These are phyloP conservation scores for Bathynomus jamesi DNA, from an alignment of 1,140 invertebrate species.

Conservation along the genomic window DNA sequence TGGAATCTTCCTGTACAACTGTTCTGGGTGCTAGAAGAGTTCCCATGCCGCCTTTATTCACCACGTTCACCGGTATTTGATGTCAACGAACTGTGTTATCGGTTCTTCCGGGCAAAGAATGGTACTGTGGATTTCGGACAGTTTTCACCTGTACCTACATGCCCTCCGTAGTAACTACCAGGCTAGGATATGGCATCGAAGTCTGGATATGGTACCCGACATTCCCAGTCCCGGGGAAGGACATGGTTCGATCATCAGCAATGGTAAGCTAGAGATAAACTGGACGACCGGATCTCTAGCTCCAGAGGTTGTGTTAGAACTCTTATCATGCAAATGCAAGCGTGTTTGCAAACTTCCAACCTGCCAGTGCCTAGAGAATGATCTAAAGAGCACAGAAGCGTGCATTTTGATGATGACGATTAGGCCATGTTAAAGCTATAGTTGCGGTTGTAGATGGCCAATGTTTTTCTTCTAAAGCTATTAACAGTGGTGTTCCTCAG, in stretches of 20 bases:
- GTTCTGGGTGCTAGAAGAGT: too few species aligned
- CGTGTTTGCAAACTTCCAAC: neutral
- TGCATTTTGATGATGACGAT: neutral
- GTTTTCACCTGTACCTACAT: constrained; percentile 1
- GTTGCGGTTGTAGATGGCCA: too few species aligned
- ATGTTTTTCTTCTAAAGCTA: too few species aligned
- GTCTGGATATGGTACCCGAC: neutral
- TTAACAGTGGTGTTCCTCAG: too few species aligned
- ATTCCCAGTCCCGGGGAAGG: neutral
- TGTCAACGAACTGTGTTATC: constrained; percentile 9
- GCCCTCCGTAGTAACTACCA: constrained; percentile 8
- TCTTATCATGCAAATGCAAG: neutral
- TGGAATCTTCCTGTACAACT: too few species aligned
- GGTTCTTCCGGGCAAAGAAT: too few species aligned
- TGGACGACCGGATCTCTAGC: neutral
- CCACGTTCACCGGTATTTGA: too few species aligned
- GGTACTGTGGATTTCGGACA: constrained; percentile 9
- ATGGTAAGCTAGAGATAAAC: neutral
- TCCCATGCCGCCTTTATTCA: too few species aligned
- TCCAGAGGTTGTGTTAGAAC: neutral
- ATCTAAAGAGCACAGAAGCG: neutral
- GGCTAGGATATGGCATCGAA: constrained; percentile 3
- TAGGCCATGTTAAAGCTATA: too few species aligned
- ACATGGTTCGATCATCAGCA: constrained; percentile 1
- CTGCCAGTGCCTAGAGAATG: neutral